Percentiles rank a stretch among this genome's conserved stretches.
Conservation (phyloP, 2,797 vertebrate genomes). For the Eospalax fontanierii region DNA sequence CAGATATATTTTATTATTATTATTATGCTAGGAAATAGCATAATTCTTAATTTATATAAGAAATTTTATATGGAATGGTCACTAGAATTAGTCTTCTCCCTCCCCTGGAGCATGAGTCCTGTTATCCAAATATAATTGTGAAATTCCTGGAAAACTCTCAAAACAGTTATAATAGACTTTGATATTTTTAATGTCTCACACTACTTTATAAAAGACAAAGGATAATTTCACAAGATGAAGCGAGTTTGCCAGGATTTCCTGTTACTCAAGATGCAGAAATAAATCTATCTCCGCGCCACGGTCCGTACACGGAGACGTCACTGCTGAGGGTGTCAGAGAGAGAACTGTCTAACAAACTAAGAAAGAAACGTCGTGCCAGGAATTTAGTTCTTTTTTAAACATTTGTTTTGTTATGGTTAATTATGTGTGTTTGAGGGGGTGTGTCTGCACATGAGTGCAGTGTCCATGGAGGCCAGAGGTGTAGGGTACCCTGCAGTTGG, state of each 20-base stretch:
- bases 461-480: not conserved
- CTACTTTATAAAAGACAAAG: conserved; percentile 9
- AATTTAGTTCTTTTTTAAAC: not conserved
- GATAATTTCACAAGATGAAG: not conserved
- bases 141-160: conserved; percentile 23
- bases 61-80: not conserved
- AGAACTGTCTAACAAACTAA: not conserved
- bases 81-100: not conserved
- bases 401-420: not conserved
- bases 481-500: not conserved
- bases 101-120: too few relatives aligned
- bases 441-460: not conserved
- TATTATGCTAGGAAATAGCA: conserved; percentile 23
- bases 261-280: not conserved
- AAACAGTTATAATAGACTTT: not conserved
- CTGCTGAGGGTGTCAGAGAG: not conserved
- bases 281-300: too few relatives aligned
- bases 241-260: not conserved
- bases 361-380: conserved; percentile 12
- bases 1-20: not conserved
- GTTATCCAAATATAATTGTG: not conserved
- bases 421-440: not conserved
- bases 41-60: conserved; percentile 26
- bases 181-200: not conserved
- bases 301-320: not conserved